Evolutionary conservation across 53 echinoderm and acorn worm genomes (phyloP).

Genomic region (Temnopleurus reevesii): DNA sequence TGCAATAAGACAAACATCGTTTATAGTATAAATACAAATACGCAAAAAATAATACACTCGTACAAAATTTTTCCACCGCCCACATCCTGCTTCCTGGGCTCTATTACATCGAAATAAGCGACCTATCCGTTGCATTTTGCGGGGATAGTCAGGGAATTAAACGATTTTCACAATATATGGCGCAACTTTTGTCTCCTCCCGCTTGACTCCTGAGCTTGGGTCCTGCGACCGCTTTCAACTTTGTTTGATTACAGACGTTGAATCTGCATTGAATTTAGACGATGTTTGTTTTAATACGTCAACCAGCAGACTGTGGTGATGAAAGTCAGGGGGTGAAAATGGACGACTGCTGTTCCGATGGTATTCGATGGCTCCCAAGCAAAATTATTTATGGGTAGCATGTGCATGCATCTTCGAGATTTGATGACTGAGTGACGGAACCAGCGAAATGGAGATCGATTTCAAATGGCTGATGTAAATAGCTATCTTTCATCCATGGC

Average conservation of each 20-base stretch:
- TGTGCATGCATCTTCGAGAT: neutral
- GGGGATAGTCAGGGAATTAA: neutral
- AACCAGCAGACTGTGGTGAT: slow-evolving; percentile 34
- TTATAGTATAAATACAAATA: slow-evolving; percentile 53
- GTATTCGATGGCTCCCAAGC: slow-evolving; percentile 11
- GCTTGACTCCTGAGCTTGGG: too few relatives aligned
- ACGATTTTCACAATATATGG: slow-evolving; percentile 12
- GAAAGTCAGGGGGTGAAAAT: slow-evolving; percentile 54
- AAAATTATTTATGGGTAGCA: neutral
- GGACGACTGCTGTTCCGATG: slow-evolving; percentile 18
- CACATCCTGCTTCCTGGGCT: neutral
- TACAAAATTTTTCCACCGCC: neutral
- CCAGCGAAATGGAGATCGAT: slow-evolving; percentile 39
- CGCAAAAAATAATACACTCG: slow-evolving; percentile 44
- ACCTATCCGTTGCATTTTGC: neutral
- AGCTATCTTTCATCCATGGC: slow-evolving; percentile 17
- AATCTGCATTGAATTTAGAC: slow-evolving; percentile 21
- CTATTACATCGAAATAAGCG: neutral
- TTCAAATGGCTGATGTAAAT: slow-evolving; percentile 6
- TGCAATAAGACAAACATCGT: slow-evolving; percentile 58
- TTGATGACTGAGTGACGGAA: slow-evolving; percentile 2
- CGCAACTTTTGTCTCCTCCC: neutral
- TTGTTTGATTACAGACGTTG: slow-evolving; percentile 20
- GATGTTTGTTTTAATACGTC: slow-evolving; percentile 60
- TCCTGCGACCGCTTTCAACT: neutral